Base-by-base conservation (phyloP, 1,140 invertebrate species). In the Helicoverpa zea region DNA sequence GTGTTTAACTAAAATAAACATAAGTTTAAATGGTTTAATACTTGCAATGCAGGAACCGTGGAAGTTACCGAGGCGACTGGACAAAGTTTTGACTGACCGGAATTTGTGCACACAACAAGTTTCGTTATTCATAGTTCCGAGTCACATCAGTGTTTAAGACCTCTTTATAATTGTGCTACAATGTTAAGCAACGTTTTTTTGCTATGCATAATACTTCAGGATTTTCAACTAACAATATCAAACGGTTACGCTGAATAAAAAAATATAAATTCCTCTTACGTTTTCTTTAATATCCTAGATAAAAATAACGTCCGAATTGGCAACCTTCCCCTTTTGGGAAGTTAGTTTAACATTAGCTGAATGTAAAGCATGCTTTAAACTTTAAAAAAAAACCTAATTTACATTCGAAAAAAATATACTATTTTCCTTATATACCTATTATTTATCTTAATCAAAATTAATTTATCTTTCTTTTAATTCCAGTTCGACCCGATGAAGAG, bases 401-500 rank as follows among this genome's bases (percentile, higher is more conserved):
- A n/a, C n/a, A n/a, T n/a, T n/a, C n/a, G n/a, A n/a, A n/a, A n/a
- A n/a, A n/a, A n/a, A n/a, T n/a, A n/a, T n/a, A n/a, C n/a, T n/a
- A n/a, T n/a, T n/a, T n/a, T n/a, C n/a, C n/a, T n/a, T n/a, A n/a
- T n/a, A n/a, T n/a, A n/a, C n/a, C n/a, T n/a, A n/a, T n/a, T n/a
- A n/a, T n/a, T n/a, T n/a, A n/a, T n/a, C n/a, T n/a, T n/a, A n/a
- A n/a, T n/a, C n/a, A n/a, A n/a, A n/a, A n/a, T 68, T 13, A 56
- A 58, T 13, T 16, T 70, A 30, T 14, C 12, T 54, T 52, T n/a
- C 2, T 30, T 12, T 52, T 86, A 70, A 66, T 88, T 91, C 14
- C 87, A 94, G 92, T 82, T 14, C 73, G 84, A 76, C 82, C 87
- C 16, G 86, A 87, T 68, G 89, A 91, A 58, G 88, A 80, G 1